Evolutionary conservation across 2,888 invertebrate genomes (phyloP), one percentile per base, ranked within the genome.

Genomic region (Mamestra brassicae): DNA sequence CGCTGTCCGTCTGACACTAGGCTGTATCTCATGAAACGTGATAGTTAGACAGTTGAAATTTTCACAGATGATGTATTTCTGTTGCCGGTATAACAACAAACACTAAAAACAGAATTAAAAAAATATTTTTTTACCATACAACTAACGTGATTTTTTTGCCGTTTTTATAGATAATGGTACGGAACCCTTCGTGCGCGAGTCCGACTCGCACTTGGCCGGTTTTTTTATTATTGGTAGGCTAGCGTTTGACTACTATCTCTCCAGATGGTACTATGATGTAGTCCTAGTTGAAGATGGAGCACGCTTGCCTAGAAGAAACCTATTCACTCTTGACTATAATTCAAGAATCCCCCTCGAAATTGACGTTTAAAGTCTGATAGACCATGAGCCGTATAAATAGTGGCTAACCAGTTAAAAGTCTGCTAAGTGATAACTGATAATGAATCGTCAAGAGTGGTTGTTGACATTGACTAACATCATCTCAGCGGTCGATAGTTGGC

Each of bases 381-480:
- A 62, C 38, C 45, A 45, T 2, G 26, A 74, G 52, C 45, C n/a
- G 54, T 67, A 74, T 68, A 72, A 66, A 65, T 66, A 76, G 62
- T 50, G 55, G 13, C 58, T 50, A 65, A 67, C 66, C 65, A 78
- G 69, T 80, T 78, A 74, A 84, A 83, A 78, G 82, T 68, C 68
- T 79, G 76, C 78, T 85, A 87, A 89, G 82, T 87, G 85, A 85
- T 85, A 87, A 89, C 81, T 87, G 85, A 85, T 89, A 90, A 90
- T 90, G 88, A 90, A 88, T 87, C 85, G 85, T 84, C 67, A 75
- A 52, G 76, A 93, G 92, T 88, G 91, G 84, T 83, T 85, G 90
- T 94, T 95, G 95, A 95, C 95, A 95, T 94, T 96, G 95, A 91
- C 89, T 88, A 86, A 78, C 89, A 89, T 90, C 91, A 91, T 91